Percentiles rank a stretch among this genome's conserved stretches.
Evolutionary conservation across 2,113 vertebrate genomes (phyloP).

Genomic region (Coturnix japonica): DNA sequence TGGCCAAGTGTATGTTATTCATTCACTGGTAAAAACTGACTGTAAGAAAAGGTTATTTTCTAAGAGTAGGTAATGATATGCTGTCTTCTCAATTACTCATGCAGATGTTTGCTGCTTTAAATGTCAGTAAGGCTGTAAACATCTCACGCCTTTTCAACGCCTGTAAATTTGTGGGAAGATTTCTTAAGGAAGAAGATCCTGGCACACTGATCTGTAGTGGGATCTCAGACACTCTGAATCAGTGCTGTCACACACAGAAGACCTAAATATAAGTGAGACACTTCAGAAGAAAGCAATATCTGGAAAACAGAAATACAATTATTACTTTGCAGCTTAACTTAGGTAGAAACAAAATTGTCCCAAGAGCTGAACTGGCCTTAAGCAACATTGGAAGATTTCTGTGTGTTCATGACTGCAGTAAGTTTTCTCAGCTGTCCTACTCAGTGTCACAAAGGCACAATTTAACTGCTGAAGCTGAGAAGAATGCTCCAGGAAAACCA

Average conservation of each 20-base stretch:
- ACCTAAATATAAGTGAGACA: background rate
- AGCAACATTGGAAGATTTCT: background rate
- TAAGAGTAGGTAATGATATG: background rate
- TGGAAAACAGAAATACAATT: background rate
- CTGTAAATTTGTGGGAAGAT: background rate
- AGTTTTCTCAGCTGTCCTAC: background rate
- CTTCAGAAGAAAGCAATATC: background rate
- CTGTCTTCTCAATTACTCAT: background rate
- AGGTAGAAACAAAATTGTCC: background rate
- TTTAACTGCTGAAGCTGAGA: background rate
- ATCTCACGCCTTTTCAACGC: background rate
- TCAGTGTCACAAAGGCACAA: background rate
- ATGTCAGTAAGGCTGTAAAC: background rate
- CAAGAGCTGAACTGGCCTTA: background rate
- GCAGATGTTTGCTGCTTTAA: background rate
- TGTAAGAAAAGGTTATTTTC: slow-evolving; percentile 14
- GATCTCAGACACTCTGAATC: background rate
- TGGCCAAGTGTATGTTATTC: background rate
- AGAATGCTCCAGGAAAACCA: background rate
- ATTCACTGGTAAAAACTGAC: background rate
- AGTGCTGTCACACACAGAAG: background rate
- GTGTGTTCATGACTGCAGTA: rapidly evolving
- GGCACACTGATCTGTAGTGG: background rate
- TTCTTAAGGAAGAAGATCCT: background rate
- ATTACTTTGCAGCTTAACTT: background rate